Conservation (phyloP, 2,797 vertebrate species). For the Chiloscyllium punctatum region DNA sequence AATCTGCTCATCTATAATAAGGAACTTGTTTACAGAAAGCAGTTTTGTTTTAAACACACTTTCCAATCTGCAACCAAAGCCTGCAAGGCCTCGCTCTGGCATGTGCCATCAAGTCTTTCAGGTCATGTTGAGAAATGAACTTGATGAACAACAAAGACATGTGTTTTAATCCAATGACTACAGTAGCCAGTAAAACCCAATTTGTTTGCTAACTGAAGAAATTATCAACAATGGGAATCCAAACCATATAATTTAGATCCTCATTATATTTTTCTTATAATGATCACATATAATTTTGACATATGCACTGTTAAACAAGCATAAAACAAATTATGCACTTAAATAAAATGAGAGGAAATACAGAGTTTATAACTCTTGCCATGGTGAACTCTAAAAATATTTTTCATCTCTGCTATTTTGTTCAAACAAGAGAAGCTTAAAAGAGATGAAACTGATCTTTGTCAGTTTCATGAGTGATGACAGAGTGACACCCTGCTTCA, state of each 20-base stretch:
- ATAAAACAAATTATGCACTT: not conserved
- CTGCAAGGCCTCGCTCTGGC: not conserved
- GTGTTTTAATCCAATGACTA: conserved; percentile 15
- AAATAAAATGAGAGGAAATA: not conserved
- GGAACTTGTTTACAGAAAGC: conserved; percentile 57
- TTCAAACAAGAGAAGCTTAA: not conserved
- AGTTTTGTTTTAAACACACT: conserved; percentile 55
- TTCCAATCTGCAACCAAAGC: conserved; percentile 48
- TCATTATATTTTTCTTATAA: not conserved
- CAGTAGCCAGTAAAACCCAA: conserved; percentile 6
- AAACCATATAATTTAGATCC: not conserved
- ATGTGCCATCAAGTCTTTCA: conserved; percentile 8
- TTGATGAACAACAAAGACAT: conserved; percentile 20
- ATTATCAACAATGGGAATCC: not conserved
- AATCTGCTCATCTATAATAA: conserved; percentile 59
- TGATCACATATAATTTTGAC: not conserved
- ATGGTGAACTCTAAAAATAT: not conserved
- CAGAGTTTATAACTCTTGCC: not conserved
- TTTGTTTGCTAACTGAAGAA: conserved; percentile 2
- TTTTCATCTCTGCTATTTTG: no score
- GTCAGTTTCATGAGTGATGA: not conserved
- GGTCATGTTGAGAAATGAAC: conserved; percentile 25
- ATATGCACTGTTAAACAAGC: not conserved
- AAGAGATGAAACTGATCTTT: not conserved
- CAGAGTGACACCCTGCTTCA: not conserved